Conservation (phyloP, 2,113 vertebrate genomes). For the Leptocoma aspasia region DNA sequence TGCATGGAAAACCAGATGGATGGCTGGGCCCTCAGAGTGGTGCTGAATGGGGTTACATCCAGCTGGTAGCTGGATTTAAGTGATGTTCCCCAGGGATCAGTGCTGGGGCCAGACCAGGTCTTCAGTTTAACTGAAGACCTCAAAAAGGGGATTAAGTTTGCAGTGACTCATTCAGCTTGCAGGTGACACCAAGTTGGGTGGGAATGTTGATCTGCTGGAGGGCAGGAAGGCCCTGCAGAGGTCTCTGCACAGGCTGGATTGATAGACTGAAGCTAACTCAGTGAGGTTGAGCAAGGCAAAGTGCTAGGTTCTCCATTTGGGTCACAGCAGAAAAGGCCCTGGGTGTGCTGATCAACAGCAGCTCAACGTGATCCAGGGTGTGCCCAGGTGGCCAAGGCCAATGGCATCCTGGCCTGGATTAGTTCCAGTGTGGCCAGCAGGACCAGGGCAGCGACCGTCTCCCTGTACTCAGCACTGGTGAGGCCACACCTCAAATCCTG, state of each 20-base stretch:
- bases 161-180: too few species aligned
- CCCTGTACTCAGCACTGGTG: rapidly evolving
- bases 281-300: rapidly evolving
- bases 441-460: rapidly evolving
- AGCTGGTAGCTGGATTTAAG: background rate
- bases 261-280: background rate
- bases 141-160: too few species aligned
- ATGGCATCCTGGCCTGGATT: rapidly evolving
- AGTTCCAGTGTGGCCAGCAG: rapidly evolving
- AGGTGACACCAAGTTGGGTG: too few species aligned
- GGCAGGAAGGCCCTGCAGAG: background rate
- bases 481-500: rapidly evolving
- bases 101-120: too few species aligned
- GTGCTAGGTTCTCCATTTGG: rapidly evolving
- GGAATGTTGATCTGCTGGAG: background rate
- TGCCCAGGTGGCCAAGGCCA: too few species aligned
- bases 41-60: background rate
- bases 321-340: background rate
- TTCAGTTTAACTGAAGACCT: rapidly evolving
- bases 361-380: rapidly evolving
- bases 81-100: background rate
- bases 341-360: rapidly evolving
- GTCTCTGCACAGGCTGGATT: background rate
- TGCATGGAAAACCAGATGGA: background rate
- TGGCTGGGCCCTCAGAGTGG: background rate